Evolutionary conservation across 2,113 vertebrate genomes (phyloP), one percentile per base, ranked within the genome.

Genomic region (Calidris pygmaea): DNA sequence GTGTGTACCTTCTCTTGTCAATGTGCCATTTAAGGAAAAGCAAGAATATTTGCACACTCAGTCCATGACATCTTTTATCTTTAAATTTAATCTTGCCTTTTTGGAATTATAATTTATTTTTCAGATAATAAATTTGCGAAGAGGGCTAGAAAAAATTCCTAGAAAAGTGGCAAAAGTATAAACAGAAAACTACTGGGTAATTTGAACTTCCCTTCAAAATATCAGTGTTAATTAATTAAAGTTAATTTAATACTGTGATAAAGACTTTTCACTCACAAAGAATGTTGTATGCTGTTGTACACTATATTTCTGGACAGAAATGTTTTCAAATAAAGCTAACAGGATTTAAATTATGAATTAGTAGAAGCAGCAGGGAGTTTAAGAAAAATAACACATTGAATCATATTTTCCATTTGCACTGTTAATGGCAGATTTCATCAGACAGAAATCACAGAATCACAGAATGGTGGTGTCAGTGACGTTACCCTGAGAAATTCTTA

Each of bases 281-380:
- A 84, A 29, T 35, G 34, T n/a, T 48, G 13, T 37, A 41, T 85
- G 73, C 30, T 94, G 37, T 59, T 90, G 30, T 32, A 63, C 39
- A 53, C 29, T 60, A 17, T 63, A 50, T 62, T 85, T 94, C 90
- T 97, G 93, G 90, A 89, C 65, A 81, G 80, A 97, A 95, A 88
- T 87, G 70, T 90, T 89, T 94, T 94, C 96, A 92, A 95, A 96
- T 96, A 79, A 95, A 91, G 12, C n/a, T 81, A 97, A 97, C 94
- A 95, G 85, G 93, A 94, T 89, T 92, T 92, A 92, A 96, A 98
- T 98, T 98, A 97, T 97, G 92, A 85, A 95, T 47, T 83, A 56
- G 52, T 91, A 75, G 87, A 87, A 90, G 79, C 85, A 96, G 85
- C 60, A 84, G 53, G 74, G 30, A 84, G 15, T 82, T 95, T 91